phyloP scores from a whole-genome alignment of 2,888 invertebrate genomes.

The Achlya flavicornis region DNA sequence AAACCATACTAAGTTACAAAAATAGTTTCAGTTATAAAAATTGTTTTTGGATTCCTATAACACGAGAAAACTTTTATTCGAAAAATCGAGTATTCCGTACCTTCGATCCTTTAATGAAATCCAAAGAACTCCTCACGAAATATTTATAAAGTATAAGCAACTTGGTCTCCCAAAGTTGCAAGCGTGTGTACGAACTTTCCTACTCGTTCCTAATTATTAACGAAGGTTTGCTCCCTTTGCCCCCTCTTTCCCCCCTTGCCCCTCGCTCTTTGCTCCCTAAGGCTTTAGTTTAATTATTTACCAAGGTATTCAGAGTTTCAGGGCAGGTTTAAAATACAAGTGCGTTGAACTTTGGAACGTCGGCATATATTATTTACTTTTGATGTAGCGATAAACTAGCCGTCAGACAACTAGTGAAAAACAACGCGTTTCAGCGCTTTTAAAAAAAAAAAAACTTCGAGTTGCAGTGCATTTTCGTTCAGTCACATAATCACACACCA shows the following conservation, averaged over 20 bases:
- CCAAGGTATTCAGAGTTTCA: slow-evolving; percentile 15
- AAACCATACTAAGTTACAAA: too few relatives aligned
- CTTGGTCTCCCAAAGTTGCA: slow-evolving; percentile 1
- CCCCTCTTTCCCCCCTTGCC: not conserved
- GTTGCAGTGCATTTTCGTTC: too few relatives aligned
- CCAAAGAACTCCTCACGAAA: not conserved
- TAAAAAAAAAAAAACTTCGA: too few relatives aligned
- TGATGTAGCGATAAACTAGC: not conserved
- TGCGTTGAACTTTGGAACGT: slow-evolving; percentile 9
- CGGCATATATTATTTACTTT: not conserved
- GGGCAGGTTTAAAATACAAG: slow-evolving; percentile 15
- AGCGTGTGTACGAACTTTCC: slow-evolving; percentile 7
- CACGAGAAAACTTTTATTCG: not conserved
- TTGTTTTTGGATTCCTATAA: not conserved
- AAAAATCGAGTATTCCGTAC: not conserved
- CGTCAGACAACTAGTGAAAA: not conserved
- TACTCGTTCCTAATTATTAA: slow-evolving; percentile 10
- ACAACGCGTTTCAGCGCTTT: not conserved
- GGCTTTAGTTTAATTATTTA: slow-evolving; percentile 19
- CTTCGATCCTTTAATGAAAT: slow-evolving; percentile 1
- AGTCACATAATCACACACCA: too few relatives aligned
- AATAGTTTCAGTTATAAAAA: too few relatives aligned
- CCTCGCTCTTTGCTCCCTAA: not conserved
- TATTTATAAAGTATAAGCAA: slow-evolving; percentile 6
- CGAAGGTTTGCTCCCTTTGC: not conserved